A percentile compares a stretch with the other conserved stretches of the same genome.
Evolutionary conservation across 2,113 vertebrate genomes (phyloP).

Genomic region (Conger conger): DNA sequence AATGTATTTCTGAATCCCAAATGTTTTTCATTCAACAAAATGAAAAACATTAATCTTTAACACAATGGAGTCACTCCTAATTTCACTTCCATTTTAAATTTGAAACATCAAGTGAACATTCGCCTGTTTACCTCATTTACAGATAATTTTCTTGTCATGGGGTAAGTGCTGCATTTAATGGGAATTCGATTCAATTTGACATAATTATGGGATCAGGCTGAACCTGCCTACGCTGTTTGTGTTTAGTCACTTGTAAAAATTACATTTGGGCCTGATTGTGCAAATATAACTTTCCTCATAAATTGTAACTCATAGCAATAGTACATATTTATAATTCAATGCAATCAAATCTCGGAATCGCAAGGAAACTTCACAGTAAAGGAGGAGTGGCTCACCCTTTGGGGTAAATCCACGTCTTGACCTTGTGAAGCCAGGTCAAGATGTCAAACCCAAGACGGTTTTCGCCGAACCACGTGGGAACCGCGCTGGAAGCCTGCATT

Average conservation of each 20-base stretch:
- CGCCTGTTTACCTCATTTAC: not conserved
- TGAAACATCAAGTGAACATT: not conserved
- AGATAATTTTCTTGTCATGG: not conserved
- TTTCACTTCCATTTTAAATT: not conserved
- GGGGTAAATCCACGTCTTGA: too few relatives aligned
- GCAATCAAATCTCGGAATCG: not conserved
- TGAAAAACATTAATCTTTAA: not conserved
- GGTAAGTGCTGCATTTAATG: not conserved
- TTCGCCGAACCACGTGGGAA: too few relatives aligned
- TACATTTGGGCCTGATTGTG: not conserved
- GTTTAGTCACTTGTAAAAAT: slow-evolving; percentile 1
- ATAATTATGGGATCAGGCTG: not conserved
- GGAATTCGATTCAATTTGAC: not conserved
- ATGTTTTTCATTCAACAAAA: not conserved
- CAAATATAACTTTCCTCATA: not conserved
- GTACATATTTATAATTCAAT: too few relatives aligned
- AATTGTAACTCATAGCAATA: not conserved
- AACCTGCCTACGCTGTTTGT: not conserved
- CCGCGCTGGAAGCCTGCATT: too few relatives aligned
- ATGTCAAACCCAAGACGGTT: too few relatives aligned
- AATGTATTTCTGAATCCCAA: too few relatives aligned
- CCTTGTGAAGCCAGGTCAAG: too few relatives aligned
- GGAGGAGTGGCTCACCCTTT: not conserved
- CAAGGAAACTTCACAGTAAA: not conserved
- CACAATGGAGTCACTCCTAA: not conserved